phyloP scores from a whole-genome alignment of 2,888 invertebrate genomes.

The Polyommatus iphigenia region DNA sequence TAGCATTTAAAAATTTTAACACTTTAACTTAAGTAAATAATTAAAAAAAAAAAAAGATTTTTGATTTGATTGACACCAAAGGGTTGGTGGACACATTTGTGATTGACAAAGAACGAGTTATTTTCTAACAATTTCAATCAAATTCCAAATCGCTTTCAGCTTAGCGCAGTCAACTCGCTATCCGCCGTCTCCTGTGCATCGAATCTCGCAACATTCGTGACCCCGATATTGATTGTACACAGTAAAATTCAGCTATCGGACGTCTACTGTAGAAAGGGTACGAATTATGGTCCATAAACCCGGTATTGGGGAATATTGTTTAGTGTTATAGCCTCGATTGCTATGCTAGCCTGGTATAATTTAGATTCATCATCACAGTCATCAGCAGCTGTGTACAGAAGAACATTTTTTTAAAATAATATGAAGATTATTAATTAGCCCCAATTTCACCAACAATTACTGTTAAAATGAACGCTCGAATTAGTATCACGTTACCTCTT shows the following conservation, averaged over 20 bases:
- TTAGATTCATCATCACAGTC: neutral
- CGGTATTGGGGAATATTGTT: slow-evolving; percentile 18
- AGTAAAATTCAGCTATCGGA: slow-evolving; percentile 30
- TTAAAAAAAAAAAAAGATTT: too few species aligned
- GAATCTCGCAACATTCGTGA: slow-evolving; percentile 47
- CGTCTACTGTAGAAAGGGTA: slow-evolving; percentile 15
- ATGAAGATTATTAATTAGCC: too few species aligned
- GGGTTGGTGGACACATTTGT: too few species aligned
- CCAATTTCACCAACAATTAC: too few species aligned
- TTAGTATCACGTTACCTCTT: too few species aligned
- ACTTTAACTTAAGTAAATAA: too few species aligned
- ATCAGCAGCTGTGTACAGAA: neutral
- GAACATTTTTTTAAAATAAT: too few species aligned
- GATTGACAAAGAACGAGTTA: too few species aligned
- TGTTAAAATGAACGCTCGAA: too few species aligned
- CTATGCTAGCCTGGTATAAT: slow-evolving; percentile 17
- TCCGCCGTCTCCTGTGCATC: slow-evolving; percentile 35
- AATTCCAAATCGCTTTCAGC: neutral
- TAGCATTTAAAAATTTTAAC: too few species aligned
- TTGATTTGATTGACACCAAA: too few species aligned
- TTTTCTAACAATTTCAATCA: neutral
- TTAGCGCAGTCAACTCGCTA: neutral
- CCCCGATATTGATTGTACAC: slow-evolving; percentile 39
- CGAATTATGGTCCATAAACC: slow-evolving; percentile 30
- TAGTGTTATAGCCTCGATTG: slow-evolving; percentile 21